Evolutionary conservation across 2,113 vertebrate genomes (phyloP).

Genomic region (Nothobranchius kuhntae): DNA sequence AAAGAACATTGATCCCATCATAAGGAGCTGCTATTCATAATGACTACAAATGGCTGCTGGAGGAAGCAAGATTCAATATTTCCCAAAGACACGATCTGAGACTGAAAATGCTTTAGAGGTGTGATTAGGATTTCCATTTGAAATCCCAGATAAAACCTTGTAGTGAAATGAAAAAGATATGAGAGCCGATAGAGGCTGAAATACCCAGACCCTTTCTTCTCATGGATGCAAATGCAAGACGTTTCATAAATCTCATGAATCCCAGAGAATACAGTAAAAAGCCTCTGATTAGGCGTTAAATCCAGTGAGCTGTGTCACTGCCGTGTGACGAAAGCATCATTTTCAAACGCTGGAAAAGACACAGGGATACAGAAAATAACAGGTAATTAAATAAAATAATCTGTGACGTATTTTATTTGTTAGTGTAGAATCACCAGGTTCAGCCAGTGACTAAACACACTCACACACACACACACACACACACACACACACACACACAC

Average conservation of each 20-base stretch:
- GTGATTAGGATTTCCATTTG: conserved; percentile 70
- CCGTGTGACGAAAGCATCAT: conserved; percentile 48
- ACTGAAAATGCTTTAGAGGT: conserved; percentile 56
- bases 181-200: conserved; percentile 62
- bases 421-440: conserved; percentile 21
- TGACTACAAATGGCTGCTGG: conserved; percentile 31
- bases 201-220: conserved; percentile 53
- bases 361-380: conserved; percentile 44
- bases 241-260: conserved; percentile 71
- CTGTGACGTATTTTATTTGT: conserved; percentile 13
- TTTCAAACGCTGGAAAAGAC: conserved; percentile 45
- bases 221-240: conserved; percentile 64
- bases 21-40: conserved; percentile 49
- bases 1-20: conserved; percentile 44
- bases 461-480: not conserved
- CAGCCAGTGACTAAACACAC: not conserved
- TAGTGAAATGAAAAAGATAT: conserved; percentile 69
- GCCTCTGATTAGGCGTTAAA: conserved; percentile 62
- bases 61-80: conserved; percentile 54
- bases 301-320: conserved; percentile 65
- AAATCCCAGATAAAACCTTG: conserved; percentile 68
- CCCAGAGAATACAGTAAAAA: conserved; percentile 65
- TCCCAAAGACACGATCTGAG: conserved; percentile 56
- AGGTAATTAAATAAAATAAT: conserved; percentile 59
- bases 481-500: too few relatives aligned